Evolutionary conservation across 2,797 vertebrate genomes (phyloP), one percentile per base, ranked within the genome.

Genomic region (Xerus rutilus): DNA sequence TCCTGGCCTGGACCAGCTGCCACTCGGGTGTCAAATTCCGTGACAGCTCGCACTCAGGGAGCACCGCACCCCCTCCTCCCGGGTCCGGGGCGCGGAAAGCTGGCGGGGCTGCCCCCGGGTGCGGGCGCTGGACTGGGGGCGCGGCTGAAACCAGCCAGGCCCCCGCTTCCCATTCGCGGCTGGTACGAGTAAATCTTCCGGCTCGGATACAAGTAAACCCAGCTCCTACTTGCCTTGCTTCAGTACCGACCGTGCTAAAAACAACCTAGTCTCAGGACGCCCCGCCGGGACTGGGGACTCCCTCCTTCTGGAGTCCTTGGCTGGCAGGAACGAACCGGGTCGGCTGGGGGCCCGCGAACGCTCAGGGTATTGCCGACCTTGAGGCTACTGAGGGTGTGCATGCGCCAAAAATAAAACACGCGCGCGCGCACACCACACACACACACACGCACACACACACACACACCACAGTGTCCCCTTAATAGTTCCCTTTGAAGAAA

Each of bases 361-460:
- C 92, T 92, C 72, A 3, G 96, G 93, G 73, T 76, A 65, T 67
- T 11, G 94, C 95, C 76, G 95, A 98, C 96, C 96, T 95, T 95
- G 96, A 96, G 94, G 83, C 96, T 91, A 81, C 57, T 0, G 43
- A 91, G 83, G 95, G 82, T 70, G 94, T 94, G 93, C 95, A 35
- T 47, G 95, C 89, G 82, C 94, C 96, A 92, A 86, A 96, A 96
- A 93, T 78, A 88, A 90, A 73, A 43, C 45, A 18, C 64, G 77
- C 62, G 87, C 45, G 62, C 92, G 69, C 88, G 18, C n/a, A 15
- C 30, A 17, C 7, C 64, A 21, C 81, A 43, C 93, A 23, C 73
- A 25, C 67, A 15, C 91, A 9, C 67, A 3, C 84, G 32, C 45
- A 15, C 85, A 18, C 43, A 67, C 93, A 72, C 85, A 47, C 52